Base-by-base conservation (phyloP, 2,797 vertebrate genomes). In the Eulemur coronatus region DNA sequence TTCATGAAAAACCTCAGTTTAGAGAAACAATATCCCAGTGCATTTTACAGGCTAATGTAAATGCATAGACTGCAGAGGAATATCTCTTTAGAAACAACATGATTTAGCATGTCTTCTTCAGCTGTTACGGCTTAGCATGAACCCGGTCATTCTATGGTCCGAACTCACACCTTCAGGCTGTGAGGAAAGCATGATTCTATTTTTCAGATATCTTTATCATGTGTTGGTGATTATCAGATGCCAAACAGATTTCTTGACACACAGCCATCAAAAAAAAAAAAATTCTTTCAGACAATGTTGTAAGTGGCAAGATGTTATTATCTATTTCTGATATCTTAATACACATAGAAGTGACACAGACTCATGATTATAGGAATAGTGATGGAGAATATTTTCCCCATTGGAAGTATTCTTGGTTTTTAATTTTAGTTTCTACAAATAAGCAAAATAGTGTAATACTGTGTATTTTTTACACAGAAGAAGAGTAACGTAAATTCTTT, bases 401-500 rank as follows among this genome's bases (percentile, higher is more conserved):
- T 38, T 86, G 61, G 41, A 89, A 93, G 78, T 85, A 87, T 38
- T 92, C 59, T 92, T 90, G 33, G 14, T 41, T 94, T 95, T 97
- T 81, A 28, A 72, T 93, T 97, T 95, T 97, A 88, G 95, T 96
- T 91, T 87, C 22, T 11, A 90, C 94, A 73, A 80, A 95, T 91
- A 91, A 89, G 33, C 48, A 96, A 93, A 55, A n/a, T 63, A 91
- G 12, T 70, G 55, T 69, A 94, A 59, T 78, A 50, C 1, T 91
- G 33, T 79, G 10, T 30, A 69, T 86, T 96, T 96, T 82, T 82
- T 70, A 81, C 61, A 76, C 33, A 92, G 86, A 92, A 50, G 89
- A 89, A 97, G 0, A 85, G 5, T 91, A 94, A 52, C 17, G 57
- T 85, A 76, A 97, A 87, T 95, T 90, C 72, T 84, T 93, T 97